These are phyloP conservation scores for Tricholauxania praeusta DNA, from an alignment of 2,888 invertebrate species.

Conservation along the genomic window DNA sequence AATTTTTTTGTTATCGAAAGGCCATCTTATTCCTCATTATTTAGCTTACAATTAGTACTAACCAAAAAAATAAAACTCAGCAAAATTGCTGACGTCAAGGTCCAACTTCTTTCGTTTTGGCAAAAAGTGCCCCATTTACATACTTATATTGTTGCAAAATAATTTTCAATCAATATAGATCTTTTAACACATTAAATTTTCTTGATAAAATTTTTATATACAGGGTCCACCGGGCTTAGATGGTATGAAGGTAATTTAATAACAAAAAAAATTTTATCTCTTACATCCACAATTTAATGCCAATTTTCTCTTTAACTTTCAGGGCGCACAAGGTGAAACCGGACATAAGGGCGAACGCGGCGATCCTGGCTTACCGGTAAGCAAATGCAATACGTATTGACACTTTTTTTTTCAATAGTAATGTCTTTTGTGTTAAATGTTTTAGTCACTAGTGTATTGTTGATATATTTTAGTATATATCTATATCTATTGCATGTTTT, in stretches of 20 bases:
- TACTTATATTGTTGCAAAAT: background rate
- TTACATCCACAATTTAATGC: background rate
- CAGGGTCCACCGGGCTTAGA: slow-evolving; percentile 94
- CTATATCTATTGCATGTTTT: slow-evolving; percentile 18
- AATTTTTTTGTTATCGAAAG: too few relatives aligned
- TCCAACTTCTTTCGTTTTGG: too few relatives aligned
- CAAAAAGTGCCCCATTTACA: background rate
- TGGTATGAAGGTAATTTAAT: slow-evolving; percentile 86
- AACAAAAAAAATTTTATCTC: background rate
- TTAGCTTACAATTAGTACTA: too few relatives aligned
- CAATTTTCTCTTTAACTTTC: background rate
- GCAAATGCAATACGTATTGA: slow-evolving; percentile 63
- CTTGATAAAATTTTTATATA: slow-evolving; percentile 14
- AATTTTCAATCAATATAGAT: slow-evolving; percentile 20
- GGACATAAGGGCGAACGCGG: slow-evolving; percentile 93
- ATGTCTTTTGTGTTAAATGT: background rate
- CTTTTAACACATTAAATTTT: slow-evolving; percentile 39
- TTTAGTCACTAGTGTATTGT: slow-evolving; percentile 2
- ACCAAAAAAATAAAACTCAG: too few relatives aligned
- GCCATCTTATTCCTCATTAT: too few relatives aligned
- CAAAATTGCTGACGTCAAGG: too few relatives aligned
- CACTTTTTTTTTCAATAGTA: background rate
- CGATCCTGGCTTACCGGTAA: slow-evolving; percentile 92
- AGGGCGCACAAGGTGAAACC: slow-evolving; percentile 94
- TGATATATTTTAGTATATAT: too few relatives aligned